Base-by-base conservation (phyloP, 2,113 vertebrate species). In the pig (Sus scrofa) region DNA sequence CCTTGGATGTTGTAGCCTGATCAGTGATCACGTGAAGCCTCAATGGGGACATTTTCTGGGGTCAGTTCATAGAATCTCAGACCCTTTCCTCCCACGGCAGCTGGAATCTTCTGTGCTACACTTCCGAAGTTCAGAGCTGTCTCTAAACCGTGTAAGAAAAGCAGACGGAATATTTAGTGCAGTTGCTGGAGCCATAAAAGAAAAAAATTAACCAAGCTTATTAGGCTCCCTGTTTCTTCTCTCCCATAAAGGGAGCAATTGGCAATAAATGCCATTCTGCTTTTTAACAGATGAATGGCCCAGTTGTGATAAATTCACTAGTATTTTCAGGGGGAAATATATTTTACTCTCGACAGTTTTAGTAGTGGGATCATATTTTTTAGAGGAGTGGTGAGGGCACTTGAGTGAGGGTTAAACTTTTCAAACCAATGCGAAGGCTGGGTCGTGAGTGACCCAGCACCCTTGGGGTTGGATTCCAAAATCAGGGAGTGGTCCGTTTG, bases 141-240 rank as follows among this genome's bases (percentile, higher is more conserved):
- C 82, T 94, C 70, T 44, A 81, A 95, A 63, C 78, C 81, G 58
- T 12, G 0, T 67, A 95, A 91, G 95, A 94, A 93, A 96, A 96
- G 95, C 97, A 97, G 93, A 93, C 0, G 0, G 91, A 89, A 86
- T 96, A 96, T 97, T 97, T 97, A 97, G 60, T 96, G 93, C 91
- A 91, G 95, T 96, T 86, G 13, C 91, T 94, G 30, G 79, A 94
- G 82, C 70, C 50, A 93, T 97, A 96, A 97, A 97, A 95, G 86
- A 96, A 97, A 97, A 97, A 96, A 97, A 98, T 96, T 96, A 97
- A 94, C 89, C 94, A 97, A 96, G 82, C 94, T 97, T 95, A 97
- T 98, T 97, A 94, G 97, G 82, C 68, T 96, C 73, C 82, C 89
- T n/a, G 93, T 96, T 97, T 97, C 95, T 95, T 96, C 93, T 73